These are phyloP conservation scores for Campylorhamphus procurvoides DNA, from an alignment of 2,113 vertebrate species.

Conservation along the genomic window DNA sequence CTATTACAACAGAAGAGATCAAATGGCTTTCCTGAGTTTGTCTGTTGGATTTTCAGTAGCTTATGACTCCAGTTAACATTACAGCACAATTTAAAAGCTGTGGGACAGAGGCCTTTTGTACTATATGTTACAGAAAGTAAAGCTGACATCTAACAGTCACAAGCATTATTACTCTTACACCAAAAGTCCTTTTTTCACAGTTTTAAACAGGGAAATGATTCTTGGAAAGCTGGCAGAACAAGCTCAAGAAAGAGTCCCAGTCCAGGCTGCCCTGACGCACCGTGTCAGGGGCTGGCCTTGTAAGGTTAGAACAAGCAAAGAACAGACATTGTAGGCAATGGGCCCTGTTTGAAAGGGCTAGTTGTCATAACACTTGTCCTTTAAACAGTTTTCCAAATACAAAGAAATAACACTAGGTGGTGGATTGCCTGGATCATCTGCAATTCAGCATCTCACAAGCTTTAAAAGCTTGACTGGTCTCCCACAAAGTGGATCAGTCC, in stretches of 20 bases:
- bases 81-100: background rate
- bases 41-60: background rate
- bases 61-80: background rate
- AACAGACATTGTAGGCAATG: background rate
- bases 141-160: background rate
- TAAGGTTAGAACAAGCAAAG: background rate
- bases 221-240: background rate
- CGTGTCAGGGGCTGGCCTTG: accelerated
- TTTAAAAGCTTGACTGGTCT: background rate
- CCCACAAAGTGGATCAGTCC: background rate
- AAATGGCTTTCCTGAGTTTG: background rate
- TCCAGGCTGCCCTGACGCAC: background rate
- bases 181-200: background rate
- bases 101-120: background rate
- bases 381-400: background rate
- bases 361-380: background rate
- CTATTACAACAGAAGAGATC: background rate
- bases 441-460: background rate
- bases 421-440: background rate
- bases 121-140: background rate
- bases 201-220: background rate
- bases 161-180: background rate
- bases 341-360: background rate
- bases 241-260: background rate
- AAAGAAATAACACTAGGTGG: background rate